Conservation (phyloP, 2,888 invertebrate genomes). For the Brenthis ino region DNA sequence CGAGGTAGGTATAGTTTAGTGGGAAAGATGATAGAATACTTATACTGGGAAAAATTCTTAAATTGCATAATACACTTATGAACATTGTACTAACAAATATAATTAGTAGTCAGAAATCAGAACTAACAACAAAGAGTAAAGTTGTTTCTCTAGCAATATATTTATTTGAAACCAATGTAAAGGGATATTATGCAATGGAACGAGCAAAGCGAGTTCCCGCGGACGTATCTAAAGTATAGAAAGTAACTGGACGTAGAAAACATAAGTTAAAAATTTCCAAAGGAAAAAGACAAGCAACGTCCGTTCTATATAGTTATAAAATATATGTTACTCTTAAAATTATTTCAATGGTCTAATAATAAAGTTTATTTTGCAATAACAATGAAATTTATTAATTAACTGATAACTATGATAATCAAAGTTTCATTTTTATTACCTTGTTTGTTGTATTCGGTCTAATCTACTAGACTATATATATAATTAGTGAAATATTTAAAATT, state of each 20-base stretch:
- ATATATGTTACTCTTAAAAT: not conserved
- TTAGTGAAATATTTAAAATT: too few species aligned
- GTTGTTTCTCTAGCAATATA: conserved; percentile 20
- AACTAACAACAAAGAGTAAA: conserved; percentile 19
- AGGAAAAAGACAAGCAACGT: conserved; percentile 41
- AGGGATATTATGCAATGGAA: conserved; percentile 52
- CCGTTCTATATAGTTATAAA: conserved; percentile 33
- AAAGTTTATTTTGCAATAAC: conserved; percentile 1
- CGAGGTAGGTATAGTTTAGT: too few species aligned
- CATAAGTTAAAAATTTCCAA: conserved; percentile 35
- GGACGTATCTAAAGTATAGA: conserved; percentile 49
- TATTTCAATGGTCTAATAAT: not conserved
- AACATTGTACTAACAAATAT: not conserved
- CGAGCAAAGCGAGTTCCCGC: conserved; percentile 50
- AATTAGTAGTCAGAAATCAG: not conserved
- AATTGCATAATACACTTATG: not conserved
- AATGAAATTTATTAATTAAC: not conserved
- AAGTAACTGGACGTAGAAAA: conserved; percentile 44
- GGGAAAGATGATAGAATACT: too few species aligned
- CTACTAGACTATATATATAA: too few species aligned
- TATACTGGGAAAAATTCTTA: too few species aligned
- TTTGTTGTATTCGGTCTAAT: too few species aligned
- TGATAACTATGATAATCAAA: too few species aligned
- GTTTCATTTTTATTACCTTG: too few species aligned
- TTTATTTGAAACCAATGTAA: conserved; percentile 15